Evolutionary conservation across 2,888 invertebrate genomes (phyloP).

Genomic region (Habrosyne pyritoides): DNA sequence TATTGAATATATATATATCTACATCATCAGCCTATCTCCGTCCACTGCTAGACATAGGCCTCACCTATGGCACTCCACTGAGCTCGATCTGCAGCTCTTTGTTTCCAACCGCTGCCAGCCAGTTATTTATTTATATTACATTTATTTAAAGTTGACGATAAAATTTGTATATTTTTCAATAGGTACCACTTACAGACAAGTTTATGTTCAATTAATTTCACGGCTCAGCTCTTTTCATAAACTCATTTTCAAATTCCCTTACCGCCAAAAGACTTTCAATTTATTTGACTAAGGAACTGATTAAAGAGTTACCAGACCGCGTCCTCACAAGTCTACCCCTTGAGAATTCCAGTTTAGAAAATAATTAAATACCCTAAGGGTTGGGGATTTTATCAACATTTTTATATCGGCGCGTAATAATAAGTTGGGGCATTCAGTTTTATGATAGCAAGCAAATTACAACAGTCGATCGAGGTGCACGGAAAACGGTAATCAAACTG

Average conservation of each 20-base stretch:
- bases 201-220: background rate
- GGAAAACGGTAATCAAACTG: conserved; percentile 68
- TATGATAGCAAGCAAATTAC: conserved; percentile 68
- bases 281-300: conserved; percentile 1
- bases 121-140: no score
- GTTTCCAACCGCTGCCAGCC: no score
- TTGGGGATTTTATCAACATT: conserved; percentile 4
- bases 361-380: background rate
- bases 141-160: no score
- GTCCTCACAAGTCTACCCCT: background rate
- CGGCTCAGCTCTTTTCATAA: background rate
- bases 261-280: conserved; percentile 2
- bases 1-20: no score
- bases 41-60: no score
- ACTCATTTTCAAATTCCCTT: background rate
- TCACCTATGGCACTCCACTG: no score
- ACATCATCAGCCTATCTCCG: no score
- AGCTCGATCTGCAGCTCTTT: no score
- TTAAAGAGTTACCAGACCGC: background rate
- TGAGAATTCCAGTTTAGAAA: background rate
- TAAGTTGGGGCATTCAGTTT: conserved; percentile 46
- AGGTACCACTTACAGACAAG: background rate
- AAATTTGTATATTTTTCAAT: no score
- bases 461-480: conserved; percentile 61
- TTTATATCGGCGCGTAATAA: conserved; percentile 14